Percentiles rank a stretch among this genome's conserved stretches.
phyloP scores from a whole-genome alignment of 2,888 invertebrate species.

The Mamestra brassicae region DNA sequence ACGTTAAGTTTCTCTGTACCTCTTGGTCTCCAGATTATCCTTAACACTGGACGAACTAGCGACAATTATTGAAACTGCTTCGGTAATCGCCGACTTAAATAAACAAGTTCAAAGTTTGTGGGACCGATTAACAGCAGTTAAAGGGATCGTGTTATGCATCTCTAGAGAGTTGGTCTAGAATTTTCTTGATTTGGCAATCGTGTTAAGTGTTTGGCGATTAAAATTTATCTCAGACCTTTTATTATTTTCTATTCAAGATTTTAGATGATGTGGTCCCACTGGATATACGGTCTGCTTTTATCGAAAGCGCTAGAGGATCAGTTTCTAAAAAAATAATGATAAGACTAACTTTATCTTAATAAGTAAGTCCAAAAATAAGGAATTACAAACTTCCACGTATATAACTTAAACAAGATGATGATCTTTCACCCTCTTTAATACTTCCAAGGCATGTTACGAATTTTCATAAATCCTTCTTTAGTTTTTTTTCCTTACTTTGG shows the following conservation, averaged over 20 bases:
- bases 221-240: not conserved
- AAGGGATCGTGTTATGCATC: not conserved
- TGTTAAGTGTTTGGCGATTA: conserved; percentile 9
- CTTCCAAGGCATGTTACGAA: not conserved
- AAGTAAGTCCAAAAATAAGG: too few species aligned
- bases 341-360: too few species aligned
- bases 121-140: not conserved
- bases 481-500: not conserved
- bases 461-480: not conserved
- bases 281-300: too few species aligned
- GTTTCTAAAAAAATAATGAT: too few species aligned
- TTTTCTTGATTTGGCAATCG: conserved; percentile 1
- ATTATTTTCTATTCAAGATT: not conserved
- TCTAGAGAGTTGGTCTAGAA: not conserved
- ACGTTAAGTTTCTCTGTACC: not conserved
- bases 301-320: too few species aligned
- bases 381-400: not conserved
- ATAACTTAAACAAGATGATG: not conserved
- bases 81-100: conserved; percentile 1
- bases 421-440: not conserved
- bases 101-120: conserved; percentile 18
- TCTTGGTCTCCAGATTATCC: not conserved
- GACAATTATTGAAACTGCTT: conserved; percentile 7
- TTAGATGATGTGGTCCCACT: too few species aligned
- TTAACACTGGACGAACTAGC: not conserved